Conservation (phyloP, 2,797 vertebrate species). For the Sciurus vulgaris region DNA sequence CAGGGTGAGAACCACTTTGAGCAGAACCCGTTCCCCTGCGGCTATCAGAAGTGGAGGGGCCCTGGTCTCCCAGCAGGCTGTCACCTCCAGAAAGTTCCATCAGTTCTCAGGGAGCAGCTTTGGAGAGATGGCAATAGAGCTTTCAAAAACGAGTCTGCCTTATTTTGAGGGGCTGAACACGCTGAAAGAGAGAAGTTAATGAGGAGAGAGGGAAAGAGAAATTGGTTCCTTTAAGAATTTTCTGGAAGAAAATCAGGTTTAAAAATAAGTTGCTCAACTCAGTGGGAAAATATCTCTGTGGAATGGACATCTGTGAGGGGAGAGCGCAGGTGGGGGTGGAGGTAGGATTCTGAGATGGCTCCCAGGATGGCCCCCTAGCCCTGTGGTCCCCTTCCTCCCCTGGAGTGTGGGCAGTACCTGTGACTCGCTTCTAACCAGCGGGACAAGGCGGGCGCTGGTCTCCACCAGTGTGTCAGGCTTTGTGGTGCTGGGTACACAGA, state of each 20-base stretch:
- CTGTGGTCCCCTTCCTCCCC: too few relatives aligned
- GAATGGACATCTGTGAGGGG: not conserved
- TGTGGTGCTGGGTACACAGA: rapidly evolving
- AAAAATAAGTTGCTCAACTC: not conserved
- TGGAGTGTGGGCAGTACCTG: not conserved
- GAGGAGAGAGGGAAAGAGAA: not conserved
- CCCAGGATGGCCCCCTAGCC: rapidly evolving
- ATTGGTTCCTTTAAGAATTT: not conserved
- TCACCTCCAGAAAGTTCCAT: not conserved
- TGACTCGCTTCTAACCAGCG: not conserved
- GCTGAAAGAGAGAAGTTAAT: not conserved
- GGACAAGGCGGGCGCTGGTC: not conserved
- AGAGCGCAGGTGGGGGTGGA: rapidly evolving
- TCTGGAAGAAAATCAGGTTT: not conserved
- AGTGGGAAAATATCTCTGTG: not conserved
- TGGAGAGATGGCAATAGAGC: not conserved
- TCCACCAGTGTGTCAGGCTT: not conserved
- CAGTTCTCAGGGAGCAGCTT: not conserved
- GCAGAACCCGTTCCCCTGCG: not conserved
- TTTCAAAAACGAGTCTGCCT: not conserved
- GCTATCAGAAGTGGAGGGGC: not conserved
- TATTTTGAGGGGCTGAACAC: not conserved
- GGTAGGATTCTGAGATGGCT: not conserved
- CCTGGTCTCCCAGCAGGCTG: not conserved
- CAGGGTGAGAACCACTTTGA: not conserved